Conservation (phyloP, 2,797 vertebrate genomes). For the Enteromius viviparus region DNA sequence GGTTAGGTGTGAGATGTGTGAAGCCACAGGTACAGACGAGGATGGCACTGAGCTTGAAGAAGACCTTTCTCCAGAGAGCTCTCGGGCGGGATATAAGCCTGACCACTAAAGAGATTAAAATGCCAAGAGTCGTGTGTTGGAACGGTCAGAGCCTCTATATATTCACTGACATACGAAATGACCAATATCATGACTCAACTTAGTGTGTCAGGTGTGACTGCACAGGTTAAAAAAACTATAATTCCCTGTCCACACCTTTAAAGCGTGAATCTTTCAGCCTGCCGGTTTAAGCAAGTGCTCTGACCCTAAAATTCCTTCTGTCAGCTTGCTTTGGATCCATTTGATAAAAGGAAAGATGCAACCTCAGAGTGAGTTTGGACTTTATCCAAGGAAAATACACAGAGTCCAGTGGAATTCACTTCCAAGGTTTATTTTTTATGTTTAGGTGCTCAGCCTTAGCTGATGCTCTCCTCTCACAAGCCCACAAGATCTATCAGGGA, state of each 20-base stretch:
- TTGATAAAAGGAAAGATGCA: constrained; percentile 35
- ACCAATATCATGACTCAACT: constrained; percentile 45
- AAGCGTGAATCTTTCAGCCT: constrained; percentile 18
- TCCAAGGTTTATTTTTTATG: constrained; percentile 25
- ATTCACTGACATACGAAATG: constrained; percentile 31
- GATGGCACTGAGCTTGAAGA: constrained; percentile 19
- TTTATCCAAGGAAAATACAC: constrained; percentile 31
- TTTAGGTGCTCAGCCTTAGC: constrained; percentile 44
- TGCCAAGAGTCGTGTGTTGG: constrained; percentile 22
- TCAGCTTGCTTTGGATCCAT: constrained; percentile 35
- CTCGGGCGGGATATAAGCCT: background rate
- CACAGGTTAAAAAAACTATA: constrained; percentile 28
- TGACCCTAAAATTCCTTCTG: constrained; percentile 18
- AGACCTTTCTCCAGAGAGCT: constrained; percentile 19
- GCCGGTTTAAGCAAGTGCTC: background rate
- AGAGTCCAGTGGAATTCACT: constrained; percentile 25
- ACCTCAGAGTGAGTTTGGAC: constrained; percentile 35
- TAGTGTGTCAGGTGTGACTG: constrained; percentile 37
- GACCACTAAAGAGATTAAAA: constrained; percentile 47
- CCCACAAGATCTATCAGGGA: constrained; percentile 42
- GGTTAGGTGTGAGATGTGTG: constrained; percentile 43
- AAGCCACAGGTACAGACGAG: constrained; percentile 27
- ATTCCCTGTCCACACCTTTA: constrained; percentile 33
- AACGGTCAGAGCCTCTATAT: background rate
- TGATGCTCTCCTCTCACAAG: constrained; percentile 44